A percentile compares a stretch with the other conserved stretches of the same genome.
These are phyloP conservation scores for Pentalonia nigronervosa DNA, from an alignment of 1,140 invertebrate species.

Conservation along the genomic window DNA sequence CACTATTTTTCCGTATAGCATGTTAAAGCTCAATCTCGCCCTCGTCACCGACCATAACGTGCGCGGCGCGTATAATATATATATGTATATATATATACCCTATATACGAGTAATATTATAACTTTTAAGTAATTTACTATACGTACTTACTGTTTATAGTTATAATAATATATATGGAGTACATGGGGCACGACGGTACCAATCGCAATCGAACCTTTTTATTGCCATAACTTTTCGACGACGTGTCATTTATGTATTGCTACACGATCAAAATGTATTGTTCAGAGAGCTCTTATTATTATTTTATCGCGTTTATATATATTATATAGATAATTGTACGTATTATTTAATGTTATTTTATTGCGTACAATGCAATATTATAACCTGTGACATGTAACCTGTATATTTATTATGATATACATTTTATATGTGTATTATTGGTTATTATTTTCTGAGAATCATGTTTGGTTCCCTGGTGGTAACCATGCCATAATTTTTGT, in stretches of 20 bases:
- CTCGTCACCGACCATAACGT: background rate
- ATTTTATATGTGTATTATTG: background rate
- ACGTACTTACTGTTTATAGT: background rate
- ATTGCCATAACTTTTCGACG: conserved; percentile 23
- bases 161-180: background rate
- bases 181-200: background rate
- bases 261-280: background rate
- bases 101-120: background rate
- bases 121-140: background rate
- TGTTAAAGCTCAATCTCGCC: conserved; percentile 30
- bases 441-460: background rate
- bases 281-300: background rate
- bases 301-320: background rate
- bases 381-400: background rate
- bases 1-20: background rate
- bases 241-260: background rate
- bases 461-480: background rate
- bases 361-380: background rate
- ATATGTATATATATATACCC: background rate
- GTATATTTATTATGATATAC: background rate
- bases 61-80: background rate
- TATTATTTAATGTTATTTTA: background rate
- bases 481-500: background rate
- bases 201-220: conserved; percentile 36
- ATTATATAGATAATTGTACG: background rate